Evolutionary conservation across 2,113 vertebrate genomes (phyloP).

Genomic region (Hirundichthys speculiger): DNA sequence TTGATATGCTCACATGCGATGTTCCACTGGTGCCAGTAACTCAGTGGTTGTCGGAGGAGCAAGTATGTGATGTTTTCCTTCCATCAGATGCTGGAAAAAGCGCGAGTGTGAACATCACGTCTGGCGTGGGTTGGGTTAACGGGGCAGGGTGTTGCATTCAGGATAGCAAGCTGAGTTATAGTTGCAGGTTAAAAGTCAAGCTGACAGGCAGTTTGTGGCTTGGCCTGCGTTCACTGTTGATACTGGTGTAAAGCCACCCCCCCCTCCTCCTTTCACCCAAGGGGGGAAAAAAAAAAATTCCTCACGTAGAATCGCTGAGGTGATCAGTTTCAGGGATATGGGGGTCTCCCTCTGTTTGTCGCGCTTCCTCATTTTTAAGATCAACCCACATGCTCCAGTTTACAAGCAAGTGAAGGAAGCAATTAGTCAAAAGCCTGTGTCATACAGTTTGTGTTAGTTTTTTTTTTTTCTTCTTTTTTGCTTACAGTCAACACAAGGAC

Average conservation of each 20-base stretch:
- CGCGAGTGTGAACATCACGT: constrained; percentile 28
- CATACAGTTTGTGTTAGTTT: constrained; percentile 2
- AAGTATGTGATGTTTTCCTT: constrained; percentile 32
- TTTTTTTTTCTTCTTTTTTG: not conserved
- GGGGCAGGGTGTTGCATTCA: constrained; percentile 23
- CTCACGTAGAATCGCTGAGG: constrained; percentile 49
- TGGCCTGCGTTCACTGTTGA: constrained; percentile 39
- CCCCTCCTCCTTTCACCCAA: too few relatives aligned
- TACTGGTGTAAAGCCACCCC: constrained; percentile 34
- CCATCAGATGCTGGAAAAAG: constrained; percentile 6
- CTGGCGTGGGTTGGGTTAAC: constrained; percentile 47
- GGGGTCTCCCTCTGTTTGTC: constrained; percentile 24
- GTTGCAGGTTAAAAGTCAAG: constrained; percentile 64
- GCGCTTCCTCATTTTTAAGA: constrained; percentile 53
- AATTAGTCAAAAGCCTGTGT: constrained; percentile 44
- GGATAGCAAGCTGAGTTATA: constrained; percentile 39
- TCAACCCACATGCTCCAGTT: constrained; percentile 36
- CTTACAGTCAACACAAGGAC: constrained; percentile 11
- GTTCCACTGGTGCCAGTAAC: constrained; percentile 23
- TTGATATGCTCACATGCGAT: constrained; percentile 41
- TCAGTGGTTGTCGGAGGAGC: constrained; percentile 17
- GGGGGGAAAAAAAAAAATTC: too few relatives aligned
- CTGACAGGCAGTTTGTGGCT: constrained; percentile 52
- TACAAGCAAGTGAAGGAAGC: constrained; percentile 23
- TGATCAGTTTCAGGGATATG: constrained; percentile 35